Evolutionary conservation across 2,888 invertebrate species (phyloP).

Genomic region (Idaea biselata): DNA sequence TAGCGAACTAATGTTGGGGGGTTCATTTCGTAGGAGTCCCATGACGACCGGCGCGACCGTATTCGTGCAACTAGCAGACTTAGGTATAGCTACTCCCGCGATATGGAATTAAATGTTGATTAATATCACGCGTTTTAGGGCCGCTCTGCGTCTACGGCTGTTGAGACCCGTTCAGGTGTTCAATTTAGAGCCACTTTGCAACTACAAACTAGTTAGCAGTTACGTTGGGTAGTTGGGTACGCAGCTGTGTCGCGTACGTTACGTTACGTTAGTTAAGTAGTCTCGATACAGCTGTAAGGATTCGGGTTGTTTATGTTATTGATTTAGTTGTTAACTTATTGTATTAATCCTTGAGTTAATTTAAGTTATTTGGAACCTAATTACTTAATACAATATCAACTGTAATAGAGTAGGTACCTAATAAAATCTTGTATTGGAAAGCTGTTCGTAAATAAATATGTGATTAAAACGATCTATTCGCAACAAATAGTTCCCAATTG

Average conservation of each 20-base stretch:
- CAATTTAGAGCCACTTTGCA: constrained; percentile 63
- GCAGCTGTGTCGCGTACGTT: constrained; percentile 49
- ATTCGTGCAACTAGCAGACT: constrained; percentile 33
- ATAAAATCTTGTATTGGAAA: neutral
- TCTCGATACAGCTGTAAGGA: constrained; percentile 39
- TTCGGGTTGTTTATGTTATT: constrained; percentile 35
- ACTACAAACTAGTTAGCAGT: constrained; percentile 68
- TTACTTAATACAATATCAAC: too few relatives aligned
- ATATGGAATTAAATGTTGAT: constrained; percentile 77
- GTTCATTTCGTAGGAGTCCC: constrained; percentile 71
- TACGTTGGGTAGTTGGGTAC: constrained; percentile 36
- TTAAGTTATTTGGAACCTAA: neutral
- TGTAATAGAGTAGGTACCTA: neutral
- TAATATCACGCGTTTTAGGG: constrained; percentile 65
- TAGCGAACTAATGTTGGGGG: constrained; percentile 52
- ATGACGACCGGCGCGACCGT: constrained; percentile 42
- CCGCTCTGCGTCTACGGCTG: constrained; percentile 37
- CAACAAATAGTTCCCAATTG: neutral
- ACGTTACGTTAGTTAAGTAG: constrained; percentile 39
- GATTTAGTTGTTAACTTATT: constrained; percentile 23
- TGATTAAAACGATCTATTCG: neutral
- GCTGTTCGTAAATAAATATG: neutral
- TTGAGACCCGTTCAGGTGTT: constrained; percentile 60
- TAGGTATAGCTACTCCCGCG: constrained; percentile 46
- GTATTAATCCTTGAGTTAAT: neutral